Percentiles rank a stretch among this genome's conserved stretches.
Conservation (phyloP, 2,888 invertebrate species). For the Orchesella flavescens region DNA sequence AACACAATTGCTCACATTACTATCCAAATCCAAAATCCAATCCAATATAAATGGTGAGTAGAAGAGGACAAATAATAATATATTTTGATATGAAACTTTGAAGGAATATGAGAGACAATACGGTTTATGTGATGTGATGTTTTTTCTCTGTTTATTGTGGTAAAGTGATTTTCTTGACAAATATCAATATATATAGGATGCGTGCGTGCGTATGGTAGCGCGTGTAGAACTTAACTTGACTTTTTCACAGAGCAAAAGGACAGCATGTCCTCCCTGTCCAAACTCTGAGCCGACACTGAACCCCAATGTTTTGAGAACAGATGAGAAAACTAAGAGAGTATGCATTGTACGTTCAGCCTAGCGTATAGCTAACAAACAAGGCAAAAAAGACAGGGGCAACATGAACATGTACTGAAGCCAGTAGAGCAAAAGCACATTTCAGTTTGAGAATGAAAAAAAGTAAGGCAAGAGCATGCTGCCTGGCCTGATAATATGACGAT, state of each 20-base stretch:
- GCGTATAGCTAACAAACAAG: slow-evolving; percentile 29
- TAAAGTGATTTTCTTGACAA: slow-evolving; percentile 24
- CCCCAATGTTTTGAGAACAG: slow-evolving; percentile 49
- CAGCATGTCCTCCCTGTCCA: slow-evolving; percentile 55
- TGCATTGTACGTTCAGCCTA: not conserved
- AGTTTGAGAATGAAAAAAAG: not conserved
- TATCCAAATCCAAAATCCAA: too few species aligned
- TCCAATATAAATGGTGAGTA: too few species aligned
- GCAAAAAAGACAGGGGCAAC: slow-evolving; percentile 25
- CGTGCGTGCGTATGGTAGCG: not conserved
- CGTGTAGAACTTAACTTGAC: not conserved
- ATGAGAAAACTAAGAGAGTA: slow-evolving; percentile 44
- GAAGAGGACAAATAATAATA: too few species aligned
- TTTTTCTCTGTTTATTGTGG: not conserved
- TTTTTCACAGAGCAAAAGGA: slow-evolving; percentile 53
- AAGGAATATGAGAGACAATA: not conserved
- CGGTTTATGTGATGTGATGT: too few species aligned
- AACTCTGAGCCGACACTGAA: slow-evolving; percentile 62
- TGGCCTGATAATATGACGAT: too few species aligned
- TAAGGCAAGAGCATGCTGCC: not conserved
- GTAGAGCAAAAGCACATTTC: not conserved
- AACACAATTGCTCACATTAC: not conserved
- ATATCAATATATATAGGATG: not conserved
- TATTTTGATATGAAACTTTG: too few species aligned
- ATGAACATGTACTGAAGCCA: slow-evolving; percentile 4